Conservation (phyloP, 2,113 vertebrate genomes). For the Anguilla rostrata region DNA sequence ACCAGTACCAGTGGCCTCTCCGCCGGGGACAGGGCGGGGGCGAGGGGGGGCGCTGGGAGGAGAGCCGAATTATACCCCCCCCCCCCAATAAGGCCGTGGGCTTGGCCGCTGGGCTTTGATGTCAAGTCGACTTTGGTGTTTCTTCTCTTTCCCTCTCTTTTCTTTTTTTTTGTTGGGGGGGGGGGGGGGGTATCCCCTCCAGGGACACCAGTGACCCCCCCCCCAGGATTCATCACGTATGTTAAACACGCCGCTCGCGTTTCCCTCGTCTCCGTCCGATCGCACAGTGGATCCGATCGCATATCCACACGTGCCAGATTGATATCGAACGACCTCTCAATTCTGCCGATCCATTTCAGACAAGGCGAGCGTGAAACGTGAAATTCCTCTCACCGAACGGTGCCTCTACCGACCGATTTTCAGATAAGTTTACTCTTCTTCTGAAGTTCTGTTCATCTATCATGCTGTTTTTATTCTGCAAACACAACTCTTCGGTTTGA, state of each 20-base stretch:
- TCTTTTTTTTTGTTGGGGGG: conserved; percentile 13
- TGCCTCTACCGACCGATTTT: background rate
- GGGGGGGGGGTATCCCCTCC: conserved; percentile 37
- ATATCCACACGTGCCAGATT: conserved; percentile 26
- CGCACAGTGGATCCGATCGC: conserved; percentile 42
- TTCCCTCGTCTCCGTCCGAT: conserved; percentile 42
- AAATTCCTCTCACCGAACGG: background rate
- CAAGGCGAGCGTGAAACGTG: too few species aligned
- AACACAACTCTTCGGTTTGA: background rate
- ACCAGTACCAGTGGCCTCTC: background rate
- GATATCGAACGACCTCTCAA: too few species aligned
- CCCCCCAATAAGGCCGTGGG: conserved; percentile 55
- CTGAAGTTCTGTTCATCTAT: background rate
- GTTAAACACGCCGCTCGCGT: conserved; percentile 60
- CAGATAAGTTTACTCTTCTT: background rate
- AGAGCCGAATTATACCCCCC: conserved; percentile 57
- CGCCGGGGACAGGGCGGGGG: conserved; percentile 11
- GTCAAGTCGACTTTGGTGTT: conserved; percentile 53
- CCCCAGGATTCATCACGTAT: conserved; percentile 53
- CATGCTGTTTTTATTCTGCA: background rate
- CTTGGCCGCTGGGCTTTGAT: conserved; percentile 62
- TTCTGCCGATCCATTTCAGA: too few species aligned
- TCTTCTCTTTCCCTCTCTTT: conserved; percentile 18
- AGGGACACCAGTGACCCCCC: conserved; percentile 35
- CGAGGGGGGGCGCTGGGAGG: background rate